Evolutionary conservation across 2,113 vertebrate genomes (phyloP).

Genomic region (Bubo blakistoni): DNA sequence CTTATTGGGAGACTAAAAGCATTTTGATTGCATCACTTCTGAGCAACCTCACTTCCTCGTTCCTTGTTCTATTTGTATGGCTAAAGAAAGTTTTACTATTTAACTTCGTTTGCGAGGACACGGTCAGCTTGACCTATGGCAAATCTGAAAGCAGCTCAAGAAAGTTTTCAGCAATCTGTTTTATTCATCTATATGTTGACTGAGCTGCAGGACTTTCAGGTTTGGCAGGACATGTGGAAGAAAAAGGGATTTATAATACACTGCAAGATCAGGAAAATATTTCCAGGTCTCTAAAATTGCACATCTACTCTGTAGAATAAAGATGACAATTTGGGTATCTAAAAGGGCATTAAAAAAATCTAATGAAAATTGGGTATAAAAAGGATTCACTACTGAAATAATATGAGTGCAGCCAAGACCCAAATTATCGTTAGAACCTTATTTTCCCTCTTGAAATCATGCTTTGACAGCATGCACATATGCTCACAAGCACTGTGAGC

Average conservation of each 20-base stretch:
- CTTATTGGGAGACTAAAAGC: neutral
- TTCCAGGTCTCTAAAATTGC: neutral
- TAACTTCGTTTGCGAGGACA: constrained; percentile 11
- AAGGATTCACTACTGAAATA: constrained; percentile 4
- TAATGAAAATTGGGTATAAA: neutral
- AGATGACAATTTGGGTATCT: neutral
- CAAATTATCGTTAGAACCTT: constrained; percentile 50
- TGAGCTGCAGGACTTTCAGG: neutral
- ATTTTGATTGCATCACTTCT: neutral
- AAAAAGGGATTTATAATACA: neutral
- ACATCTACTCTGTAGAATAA: neutral
- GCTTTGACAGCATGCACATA: constrained; percentile 53
- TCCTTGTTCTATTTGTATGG: constrained; percentile 38
- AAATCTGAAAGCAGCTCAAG: neutral
- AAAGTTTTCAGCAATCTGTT: constrained; percentile 16
- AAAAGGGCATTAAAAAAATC: neutral
- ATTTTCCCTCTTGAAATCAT: constrained; percentile 38
- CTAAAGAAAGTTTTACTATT: constrained; percentile 20
- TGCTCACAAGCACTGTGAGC: constrained; percentile 12
- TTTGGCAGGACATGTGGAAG: constrained; percentile 3
- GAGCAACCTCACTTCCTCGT: constrained; percentile 7
- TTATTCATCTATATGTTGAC: constrained; percentile 22
- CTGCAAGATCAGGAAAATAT: neutral
- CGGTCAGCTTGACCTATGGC: constrained; percentile 16
- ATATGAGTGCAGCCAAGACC: neutral